Percentiles rank a stretch among this genome's conserved stretches.
These are phyloP conservation scores for Rhopalosiphum padi DNA, from an alignment of 1,140 invertebrate genomes.

Conservation along the genomic window DNA sequence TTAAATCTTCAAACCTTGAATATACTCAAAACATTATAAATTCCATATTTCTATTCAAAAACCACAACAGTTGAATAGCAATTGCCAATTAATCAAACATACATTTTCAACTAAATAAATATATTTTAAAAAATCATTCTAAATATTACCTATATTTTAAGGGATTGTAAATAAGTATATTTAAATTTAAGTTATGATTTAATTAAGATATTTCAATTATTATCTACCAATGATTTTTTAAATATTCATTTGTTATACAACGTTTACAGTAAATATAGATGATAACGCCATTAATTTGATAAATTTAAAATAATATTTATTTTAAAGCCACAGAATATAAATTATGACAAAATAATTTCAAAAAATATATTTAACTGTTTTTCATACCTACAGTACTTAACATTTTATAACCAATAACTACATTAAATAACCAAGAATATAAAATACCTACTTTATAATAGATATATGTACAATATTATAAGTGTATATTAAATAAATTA, in stretches of 20 bases:
- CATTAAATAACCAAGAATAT: too few relatives aligned
- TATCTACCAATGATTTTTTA: background rate
- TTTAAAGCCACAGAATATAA: background rate
- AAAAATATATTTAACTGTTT: background rate
- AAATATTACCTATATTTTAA: background rate
- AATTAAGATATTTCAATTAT: background rate
- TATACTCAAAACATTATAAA: background rate
- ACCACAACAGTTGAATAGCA: background rate
- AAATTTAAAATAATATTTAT: background rate
- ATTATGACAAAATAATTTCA: background rate
- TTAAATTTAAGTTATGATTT: background rate
- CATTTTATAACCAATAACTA: background rate
- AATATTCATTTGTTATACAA: too few relatives aligned
- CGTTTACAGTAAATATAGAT: too few relatives aligned
- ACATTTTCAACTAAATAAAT: background rate
- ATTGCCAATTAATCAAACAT: background rate
- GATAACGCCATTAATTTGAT: background rate
- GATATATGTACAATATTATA: too few relatives aligned
- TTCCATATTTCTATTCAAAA: background rate
- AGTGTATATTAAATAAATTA: too few relatives aligned
- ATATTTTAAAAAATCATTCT: background rate
- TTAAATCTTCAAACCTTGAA: background rate
- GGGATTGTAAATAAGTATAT: background rate
- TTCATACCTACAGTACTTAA: background rate
- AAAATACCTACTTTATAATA: too few relatives aligned